Base-by-base conservation (phyloP, 2,797 vertebrate species). In the Orestias chungarensis region DNA sequence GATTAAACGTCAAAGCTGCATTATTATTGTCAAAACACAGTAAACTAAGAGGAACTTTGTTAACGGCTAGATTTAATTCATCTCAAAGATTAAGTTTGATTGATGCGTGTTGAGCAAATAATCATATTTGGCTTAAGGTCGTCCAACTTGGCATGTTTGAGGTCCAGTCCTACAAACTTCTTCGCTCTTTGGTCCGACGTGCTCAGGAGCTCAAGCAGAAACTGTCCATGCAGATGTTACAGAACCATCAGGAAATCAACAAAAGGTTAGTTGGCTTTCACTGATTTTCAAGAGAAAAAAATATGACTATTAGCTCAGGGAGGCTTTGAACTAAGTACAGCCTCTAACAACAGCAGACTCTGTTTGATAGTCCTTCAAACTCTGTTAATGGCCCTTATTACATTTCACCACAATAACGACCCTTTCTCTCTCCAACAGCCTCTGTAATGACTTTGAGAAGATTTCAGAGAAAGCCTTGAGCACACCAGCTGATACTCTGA, bases 131-230 rank as follows among this genome's bases (percentile, higher is more conserved):
- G 29, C 25, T 90, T 52, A 75, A 98, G 96, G 92, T 87, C 55
- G 52, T 94, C 44, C 93, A 68, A 43, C 88, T 97, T 57, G 96
- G 96, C 79, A 96, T 97, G 95, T 97, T 97, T 86, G 95, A 96
- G 84, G 81, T 98, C 33, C 96, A 92, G 70, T 96, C 94, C 80
- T 94, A 96, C 27, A 92, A 95, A 68, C 89, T 98, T 67, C 91
- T 96, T 80, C 85, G 82, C 18, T 77, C 93, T 50, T 87, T 98
- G 68, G 88, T 92, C 61, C 94, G 94, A 75, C 90, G 92, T 62
- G 94, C 94, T 12, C 90, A 95, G 35, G 55, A 80, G n/a, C 91
- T 97, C 57, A 88, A 90, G 86, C 89, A 94, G 66, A 96, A 90
- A 88, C 87, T 97, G 73, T 81, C 94, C 61, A 73, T 82, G 11